Evolutionary conservation across 1,140 invertebrate genomes (phyloP), one percentile per base, ranked within the genome.

Genomic region (Musca vetustissima): DNA sequence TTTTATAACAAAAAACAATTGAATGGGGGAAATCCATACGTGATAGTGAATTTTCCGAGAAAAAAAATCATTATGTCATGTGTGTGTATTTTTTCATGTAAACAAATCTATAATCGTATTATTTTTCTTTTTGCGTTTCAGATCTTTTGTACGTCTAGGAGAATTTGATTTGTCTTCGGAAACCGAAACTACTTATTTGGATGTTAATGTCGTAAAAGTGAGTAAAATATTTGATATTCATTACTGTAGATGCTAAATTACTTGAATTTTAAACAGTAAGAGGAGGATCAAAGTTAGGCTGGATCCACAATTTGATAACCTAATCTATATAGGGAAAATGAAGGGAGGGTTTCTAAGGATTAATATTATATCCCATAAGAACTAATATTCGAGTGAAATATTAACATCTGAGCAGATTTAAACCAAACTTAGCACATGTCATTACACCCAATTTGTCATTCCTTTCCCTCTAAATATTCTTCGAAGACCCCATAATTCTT

Each of bases 111-210:
- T 43, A 43, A 43, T 43, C 11, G 11, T 43, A 8, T 6, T 13
- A 43, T 43, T 43, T 53, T 24, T 13, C 13, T 21, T 13, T 7
- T 9, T 53, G 1, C 4, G 7, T 64, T 70, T 13, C 21, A 73
- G 73, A 21, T 22, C 67, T 6, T 48, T 55, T 49, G 71, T 72
- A 8, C 53, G 73, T 19, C 17, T 72, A 1, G 73, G 73, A 0
- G 73, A 73, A 32, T 70, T 70, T 48, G 73, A 73, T 64, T 61
- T 73, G 19, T 55, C 22, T 47, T 25, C 19, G 13, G 70, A 72
- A 14, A 69, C 52, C 1, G 71, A 73, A 36, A 50, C 71, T 1
- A 49, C 43, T 0, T 53, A 68, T 48, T 22, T 70, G 25, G 71
- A 72, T 17, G 65, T 73, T 47, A 14, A 17, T 36, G 55, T 73